Evolutionary conservation across 2,797 vertebrate species (phyloP), one percentile per base, ranked within the genome.

Genomic region (Hydrophis major): DNA sequence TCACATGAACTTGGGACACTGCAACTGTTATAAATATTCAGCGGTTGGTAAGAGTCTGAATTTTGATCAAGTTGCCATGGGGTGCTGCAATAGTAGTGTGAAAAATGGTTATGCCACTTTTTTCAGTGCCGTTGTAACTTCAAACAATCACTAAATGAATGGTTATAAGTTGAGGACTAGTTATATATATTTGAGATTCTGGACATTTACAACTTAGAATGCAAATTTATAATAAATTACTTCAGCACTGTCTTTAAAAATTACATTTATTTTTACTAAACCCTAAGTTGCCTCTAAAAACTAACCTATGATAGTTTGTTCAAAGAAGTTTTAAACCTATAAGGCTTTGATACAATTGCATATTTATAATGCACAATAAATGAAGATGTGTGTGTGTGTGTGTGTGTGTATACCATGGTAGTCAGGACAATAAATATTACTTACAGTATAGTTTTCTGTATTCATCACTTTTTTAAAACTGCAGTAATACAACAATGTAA

Each of bases 181-280:
- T 37, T 18, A 14, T 16, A 32, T 16, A 32, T 78, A 42, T 78
- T 78, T 78, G 0, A 78, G 20, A 11, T 83, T 47, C 18, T 83
- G 74, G 37, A 83, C 4, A 83, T 25, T 83, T 47, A 42, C 37
- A 83, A 83, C 1, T 83, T 37, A 42, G 74, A 25, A 37, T 92
- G 53, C 93, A 94, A 53, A 61, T 87, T 93, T 2, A 66, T 94
- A 13, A n/a, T 90, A 94, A 95, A 18, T 0, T 47, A 89, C 59
- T 95, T 92, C 28, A 94, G 47, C 47, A 28, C 37, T 92, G 95
- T 89, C 86, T 93, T 83, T 89, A 16, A 92, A 89, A 28, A 3
- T 92, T 57, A 57, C 47, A 27, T 55, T 55, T 55, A 18, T 57
- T 42, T 0, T 3, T 47, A 93, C 28, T 69, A 1, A 22, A 55